Evolutionary conservation across 2,888 invertebrate species (phyloP).

Genomic region (Panzeria rudis): DNA sequence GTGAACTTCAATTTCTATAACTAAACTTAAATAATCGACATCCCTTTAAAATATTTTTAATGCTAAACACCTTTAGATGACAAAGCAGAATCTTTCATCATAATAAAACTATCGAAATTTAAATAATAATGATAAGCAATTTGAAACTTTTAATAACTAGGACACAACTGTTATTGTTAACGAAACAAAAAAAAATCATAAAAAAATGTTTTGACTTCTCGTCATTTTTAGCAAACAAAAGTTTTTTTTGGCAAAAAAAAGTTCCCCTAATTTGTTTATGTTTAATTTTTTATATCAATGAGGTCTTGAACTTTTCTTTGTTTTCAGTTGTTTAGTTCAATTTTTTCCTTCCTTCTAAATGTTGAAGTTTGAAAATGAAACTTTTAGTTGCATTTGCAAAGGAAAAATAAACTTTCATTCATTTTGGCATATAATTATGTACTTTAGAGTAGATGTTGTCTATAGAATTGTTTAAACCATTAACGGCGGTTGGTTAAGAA

Average conservation of each 20-base stretch:
- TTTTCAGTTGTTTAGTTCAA: conserved; percentile 34
- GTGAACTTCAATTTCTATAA: too few species aligned
- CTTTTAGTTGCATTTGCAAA: conserved; percentile 18
- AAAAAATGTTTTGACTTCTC: conserved; percentile 40
- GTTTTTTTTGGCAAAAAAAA: conserved; percentile 15
- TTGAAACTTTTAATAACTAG: conserved; percentile 31
- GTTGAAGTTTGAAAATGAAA: conserved; percentile 57
- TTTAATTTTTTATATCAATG: conserved; percentile 65
- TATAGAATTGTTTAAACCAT: conserved; percentile 15
- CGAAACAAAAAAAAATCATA: background rate
- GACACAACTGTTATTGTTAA: conserved; percentile 36
- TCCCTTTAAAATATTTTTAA: too few species aligned
- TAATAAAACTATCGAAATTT: background rate
- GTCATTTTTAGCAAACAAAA: conserved; percentile 50
- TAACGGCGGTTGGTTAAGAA: background rate
- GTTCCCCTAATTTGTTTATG: conserved; percentile 71
- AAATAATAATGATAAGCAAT: conserved; percentile 6
- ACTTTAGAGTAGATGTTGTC: conserved; percentile 19
- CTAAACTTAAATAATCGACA: too few species aligned
- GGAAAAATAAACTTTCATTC: conserved; percentile 53
- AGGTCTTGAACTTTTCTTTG: conserved; percentile 71
- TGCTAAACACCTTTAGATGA: too few species aligned
- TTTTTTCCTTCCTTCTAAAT: conserved; percentile 24
- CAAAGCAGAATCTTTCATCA: too few species aligned
- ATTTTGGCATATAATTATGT: conserved; percentile 66